Conservation (phyloP, 2,113 vertebrate species). For the Istiophorus platypterus region DNA sequence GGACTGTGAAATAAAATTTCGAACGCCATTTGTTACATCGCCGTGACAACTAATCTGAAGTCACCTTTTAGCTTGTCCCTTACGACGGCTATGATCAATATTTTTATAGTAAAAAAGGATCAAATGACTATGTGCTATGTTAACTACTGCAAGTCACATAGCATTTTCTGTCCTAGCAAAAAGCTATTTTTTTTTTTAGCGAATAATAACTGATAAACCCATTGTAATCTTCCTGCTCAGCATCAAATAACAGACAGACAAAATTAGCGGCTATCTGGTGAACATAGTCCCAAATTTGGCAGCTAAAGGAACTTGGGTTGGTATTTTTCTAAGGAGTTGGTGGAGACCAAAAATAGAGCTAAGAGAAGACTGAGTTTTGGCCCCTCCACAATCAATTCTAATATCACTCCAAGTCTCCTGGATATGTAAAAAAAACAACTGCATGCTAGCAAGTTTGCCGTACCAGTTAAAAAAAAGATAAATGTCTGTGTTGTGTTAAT, state of each 20-base stretch:
- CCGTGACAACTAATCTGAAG: neutral
- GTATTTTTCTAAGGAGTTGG: neutral
- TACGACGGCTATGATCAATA: neutral
- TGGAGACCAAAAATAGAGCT: conserved; percentile 21
- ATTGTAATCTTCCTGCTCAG: neutral
- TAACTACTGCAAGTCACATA: too few species aligned
- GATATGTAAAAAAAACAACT: neutral
- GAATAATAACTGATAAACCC: neutral
- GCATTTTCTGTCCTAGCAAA: neutral
- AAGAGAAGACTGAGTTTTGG: neutral
- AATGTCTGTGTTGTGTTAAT: neutral
- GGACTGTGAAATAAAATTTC: neutral
- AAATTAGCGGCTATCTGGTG: neutral
- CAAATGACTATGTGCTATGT: neutral
- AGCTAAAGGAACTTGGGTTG: neutral
- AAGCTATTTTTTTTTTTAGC: too few species aligned
- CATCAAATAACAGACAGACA: neutral
- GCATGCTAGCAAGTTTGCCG: neutral
- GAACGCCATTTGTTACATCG: neutral
- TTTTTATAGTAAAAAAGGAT: neutral
- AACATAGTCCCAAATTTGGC: neutral
- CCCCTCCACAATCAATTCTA: neutral
- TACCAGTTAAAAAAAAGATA: neutral
- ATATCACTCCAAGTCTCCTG: neutral
- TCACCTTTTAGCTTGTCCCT: neutral